Evolutionary conservation across 2,113 vertebrate species (phyloP), one percentile per base, ranked within the genome.

Genomic region (Coptodon bakossiorum): DNA sequence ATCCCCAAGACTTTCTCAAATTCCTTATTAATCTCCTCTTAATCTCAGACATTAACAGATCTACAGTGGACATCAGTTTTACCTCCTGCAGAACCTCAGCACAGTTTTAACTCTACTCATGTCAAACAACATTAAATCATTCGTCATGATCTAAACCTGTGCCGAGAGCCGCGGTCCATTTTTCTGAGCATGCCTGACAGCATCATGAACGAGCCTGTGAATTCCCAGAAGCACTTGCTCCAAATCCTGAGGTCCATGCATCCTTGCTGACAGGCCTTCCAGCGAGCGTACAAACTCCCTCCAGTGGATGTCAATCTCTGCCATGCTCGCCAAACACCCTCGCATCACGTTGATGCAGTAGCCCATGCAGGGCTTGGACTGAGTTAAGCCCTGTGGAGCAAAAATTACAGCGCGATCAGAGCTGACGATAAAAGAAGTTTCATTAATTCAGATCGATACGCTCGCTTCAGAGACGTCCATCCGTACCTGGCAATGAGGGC

Each of bases 321-420:
- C 97, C 90, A 97, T 6, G 76, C 95, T 96, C 1, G 97, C 97
- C 87, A 99, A 92, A 92, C 98, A 99, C 82, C 98, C 98, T 2
- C 97, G 94, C 66, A 97, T 76, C 40, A 98, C 96, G 0, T 97
- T 98, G 84, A 98, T 97, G 92, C 98, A 98, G 94, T 98, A 98
- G 1, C 98, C 98, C 96, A 97, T 96, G 86, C 98, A 98, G 10
- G 98, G 97, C 78, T 96, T 97, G 83, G 96, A 96, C 66, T 93
- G 83, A 5, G 89, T 96, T 92, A 97, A 93, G 6, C 97, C 97
- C 95, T 96, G 89, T 24, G 81, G 43, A 87, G 48, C 7, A 86
- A 50, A 83, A 82, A 91, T 68, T 14, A 87, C 38, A 40, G 54
- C 6, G 31, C 12, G 8, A 66, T 93, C 84, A 90, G 61, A 34